These are phyloP conservation scores for Apostichopus parvimensis DNA, from an alignment of 35 echinoderm and acorn worm genomes.

Conservation along the genomic window DNA sequence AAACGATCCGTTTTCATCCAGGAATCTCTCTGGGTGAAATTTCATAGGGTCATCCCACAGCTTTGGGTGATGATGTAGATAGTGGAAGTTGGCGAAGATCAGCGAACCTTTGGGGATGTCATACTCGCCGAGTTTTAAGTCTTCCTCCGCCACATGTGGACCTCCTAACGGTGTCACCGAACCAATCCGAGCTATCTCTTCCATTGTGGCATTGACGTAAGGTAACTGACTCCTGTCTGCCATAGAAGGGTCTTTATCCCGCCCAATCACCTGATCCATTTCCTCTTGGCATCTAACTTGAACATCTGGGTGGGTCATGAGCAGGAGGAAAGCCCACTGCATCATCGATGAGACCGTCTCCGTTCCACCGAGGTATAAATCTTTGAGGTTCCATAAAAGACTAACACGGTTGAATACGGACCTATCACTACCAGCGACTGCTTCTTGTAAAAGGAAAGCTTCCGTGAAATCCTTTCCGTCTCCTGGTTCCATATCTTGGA, in stretches of 20 bases:
- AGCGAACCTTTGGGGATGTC: constrained; percentile 61
- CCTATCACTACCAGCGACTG: background rate
- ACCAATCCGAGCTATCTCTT: constrained; percentile 51
- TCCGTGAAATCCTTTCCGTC: constrained; percentile 7
- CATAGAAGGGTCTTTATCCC: constrained; percentile 51
- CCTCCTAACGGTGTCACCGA: constrained; percentile 52
- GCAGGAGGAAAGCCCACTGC: constrained; percentile 55
- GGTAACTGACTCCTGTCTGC: constrained; percentile 55
- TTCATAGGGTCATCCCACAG: constrained; percentile 56
- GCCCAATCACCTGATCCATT: constrained; percentile 58
- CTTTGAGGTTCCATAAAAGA: constrained; percentile 16
- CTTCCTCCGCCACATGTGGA: constrained; percentile 32
- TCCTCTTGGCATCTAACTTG: constrained; percentile 69
- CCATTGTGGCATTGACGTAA: constrained; percentile 59
- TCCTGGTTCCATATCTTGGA: background rate
- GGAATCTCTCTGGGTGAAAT: constrained; percentile 67
- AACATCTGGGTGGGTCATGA: constrained; percentile 57
- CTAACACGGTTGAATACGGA: background rate
- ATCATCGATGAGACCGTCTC: constrained; percentile 63
- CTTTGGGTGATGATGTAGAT: constrained; percentile 23
- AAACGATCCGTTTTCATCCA: constrained; percentile 56
- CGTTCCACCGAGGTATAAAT: constrained; percentile 65
- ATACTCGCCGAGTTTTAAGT: constrained; percentile 40
- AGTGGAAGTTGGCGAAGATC: constrained; percentile 56
- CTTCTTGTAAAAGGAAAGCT: background rate